phyloP scores from a whole-genome alignment of 2,888 invertebrate genomes.

The Hypercompe scribonia region DNA sequence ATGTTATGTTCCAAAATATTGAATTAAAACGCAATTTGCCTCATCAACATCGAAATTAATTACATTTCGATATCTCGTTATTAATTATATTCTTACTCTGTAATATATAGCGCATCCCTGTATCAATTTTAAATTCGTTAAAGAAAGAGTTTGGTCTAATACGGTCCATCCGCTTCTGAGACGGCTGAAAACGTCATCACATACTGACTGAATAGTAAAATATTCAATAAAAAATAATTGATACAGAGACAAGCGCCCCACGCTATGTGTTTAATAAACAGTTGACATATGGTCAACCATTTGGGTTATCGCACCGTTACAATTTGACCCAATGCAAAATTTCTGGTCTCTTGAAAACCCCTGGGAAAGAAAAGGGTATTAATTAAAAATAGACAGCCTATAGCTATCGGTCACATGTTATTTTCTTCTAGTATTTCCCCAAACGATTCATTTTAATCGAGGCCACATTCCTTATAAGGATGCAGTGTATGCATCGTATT shows the following conservation, averaged over 20 bases:
- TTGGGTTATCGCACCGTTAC: background rate
- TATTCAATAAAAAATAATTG: slow-evolving; percentile 17
- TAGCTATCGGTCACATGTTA: too few species aligned
- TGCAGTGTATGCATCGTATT: too few species aligned
- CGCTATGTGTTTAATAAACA: slow-evolving; percentile 14
- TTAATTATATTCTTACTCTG: slow-evolving; percentile 18
- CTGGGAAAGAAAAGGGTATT: background rate
- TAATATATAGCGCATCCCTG: slow-evolving; percentile 36
- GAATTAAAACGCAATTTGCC: background rate
- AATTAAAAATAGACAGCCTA: background rate
- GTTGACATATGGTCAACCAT: background rate
- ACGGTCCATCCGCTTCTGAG: background rate
- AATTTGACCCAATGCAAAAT: background rate
- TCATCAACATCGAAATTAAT: slow-evolving; percentile 7
- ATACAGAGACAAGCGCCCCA: slow-evolving; percentile 24
- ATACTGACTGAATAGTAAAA: background rate
- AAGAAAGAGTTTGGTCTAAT: slow-evolving; percentile 10
- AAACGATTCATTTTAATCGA: background rate
- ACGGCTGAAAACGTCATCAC: background rate
- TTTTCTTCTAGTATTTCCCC: too few species aligned
- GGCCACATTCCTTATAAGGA: background rate
- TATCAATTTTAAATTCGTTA: slow-evolving; percentile 31
- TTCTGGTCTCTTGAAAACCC: background rate
- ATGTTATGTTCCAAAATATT: background rate
- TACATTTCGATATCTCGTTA: slow-evolving; percentile 25